Base-by-base conservation (phyloP, 2,888 invertebrate genomes). In the Philaethria dido region DNA sequence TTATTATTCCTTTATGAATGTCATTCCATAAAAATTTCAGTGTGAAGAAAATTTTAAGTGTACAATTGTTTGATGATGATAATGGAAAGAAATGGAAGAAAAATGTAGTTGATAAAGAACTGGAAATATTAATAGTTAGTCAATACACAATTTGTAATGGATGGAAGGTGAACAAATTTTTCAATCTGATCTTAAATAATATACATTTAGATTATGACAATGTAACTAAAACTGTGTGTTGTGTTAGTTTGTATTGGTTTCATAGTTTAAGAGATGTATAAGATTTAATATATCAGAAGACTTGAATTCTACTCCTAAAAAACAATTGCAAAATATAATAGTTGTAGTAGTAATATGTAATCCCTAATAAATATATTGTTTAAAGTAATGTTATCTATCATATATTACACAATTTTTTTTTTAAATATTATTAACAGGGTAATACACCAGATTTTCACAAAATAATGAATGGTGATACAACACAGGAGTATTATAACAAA, bases 371-470 rank as follows among this genome's bases (percentile, higher is more conserved):
- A n/a, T n/a, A n/a, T n/a, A n/a, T n/a, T n/a, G n/a, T n/a, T n/a
- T n/a, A n/a, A n/a, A n/a, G n/a, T n/a, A n/a, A n/a, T n/a, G n/a
- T n/a, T n/a, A n/a, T n/a, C n/a, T n/a, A n/a, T n/a, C n/a, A n/a
- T n/a, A n/a, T n/a, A n/a, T n/a, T n/a, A n/a, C n/a, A n/a, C n/a
- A n/a, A n/a, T n/a, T n/a, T n/a, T n/a, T n/a, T n/a, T n/a, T n/a
- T n/a, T n/a, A 14, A 47, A 33, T 50, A 25, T 45, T 62, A 14
- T 29, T 79, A 82, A 36, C 72, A 90, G 89, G 98, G 98, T 48
- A 98, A 96, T 82, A 97, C 96, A 80, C 95, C 97, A 29, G 98
- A 98, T 84, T 98, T 97, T 84, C 97, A 97, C 78, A 93, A 94
- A 74, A 96, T 98, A 2, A 98, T 98, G 98, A 94, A 94, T 42